phyloP scores from a whole-genome alignment of 2,888 invertebrate species.

The Germaria angustata region DNA sequence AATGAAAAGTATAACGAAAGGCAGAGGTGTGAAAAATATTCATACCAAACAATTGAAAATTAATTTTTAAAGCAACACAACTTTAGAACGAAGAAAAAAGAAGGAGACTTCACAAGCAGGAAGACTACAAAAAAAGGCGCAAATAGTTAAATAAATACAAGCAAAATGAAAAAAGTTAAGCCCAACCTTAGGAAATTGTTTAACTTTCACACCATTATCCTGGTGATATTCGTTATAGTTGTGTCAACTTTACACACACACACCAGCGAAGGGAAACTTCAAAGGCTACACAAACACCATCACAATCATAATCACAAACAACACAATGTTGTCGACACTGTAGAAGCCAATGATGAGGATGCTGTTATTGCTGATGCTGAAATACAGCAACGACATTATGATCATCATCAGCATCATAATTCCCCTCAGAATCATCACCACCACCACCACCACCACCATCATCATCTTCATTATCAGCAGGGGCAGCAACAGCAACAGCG shows the following conservation, averaged over 20 bases:
- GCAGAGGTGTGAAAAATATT: constrained; percentile 59
- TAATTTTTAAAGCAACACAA: background rate
- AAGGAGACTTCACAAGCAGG: background rate
- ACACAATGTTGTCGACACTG: constrained; percentile 1
- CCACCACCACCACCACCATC: background rate
- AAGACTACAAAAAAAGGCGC: background rate
- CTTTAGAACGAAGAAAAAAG: background rate
- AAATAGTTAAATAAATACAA: constrained; percentile 1
- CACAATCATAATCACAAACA: constrained; percentile 42
- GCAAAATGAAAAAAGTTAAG: constrained; percentile 42
- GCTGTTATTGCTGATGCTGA: constrained; percentile 7
- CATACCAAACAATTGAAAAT: constrained; percentile 34
- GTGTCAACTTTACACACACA: constrained; percentile 38
- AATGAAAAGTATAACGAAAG: constrained; percentile 56
- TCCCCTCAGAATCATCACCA: constrained; percentile 26
- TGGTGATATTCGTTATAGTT: constrained; percentile 37
- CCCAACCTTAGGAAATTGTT: constrained; percentile 61
- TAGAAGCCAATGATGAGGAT: background rate
- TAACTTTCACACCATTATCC: constrained; percentile 56
- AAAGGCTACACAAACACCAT: constrained; percentile 46
- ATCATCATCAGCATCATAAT: constrained; percentile 37
- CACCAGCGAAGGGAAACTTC: constrained; percentile 36
- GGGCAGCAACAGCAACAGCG: constrained; percentile 4
- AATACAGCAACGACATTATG: constrained; percentile 14
- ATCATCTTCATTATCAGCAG: background rate